Conservation (phyloP, 1,140 invertebrate genomes). For the Thalassaphorura encarpata region DNA sequence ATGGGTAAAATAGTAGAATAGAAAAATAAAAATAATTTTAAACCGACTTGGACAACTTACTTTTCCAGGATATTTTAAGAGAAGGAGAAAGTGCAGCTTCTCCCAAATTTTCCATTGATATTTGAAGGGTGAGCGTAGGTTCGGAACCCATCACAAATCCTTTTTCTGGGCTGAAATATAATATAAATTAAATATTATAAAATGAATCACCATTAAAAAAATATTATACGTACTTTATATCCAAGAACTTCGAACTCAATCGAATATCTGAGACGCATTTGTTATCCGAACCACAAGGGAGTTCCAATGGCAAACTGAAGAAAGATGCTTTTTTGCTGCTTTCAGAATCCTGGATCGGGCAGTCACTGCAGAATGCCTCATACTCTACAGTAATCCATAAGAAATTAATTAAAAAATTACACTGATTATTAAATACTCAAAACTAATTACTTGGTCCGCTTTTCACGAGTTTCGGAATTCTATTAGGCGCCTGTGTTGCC, state of each 20-base stretch:
- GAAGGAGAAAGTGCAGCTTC: background rate
- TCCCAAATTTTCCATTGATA: background rate
- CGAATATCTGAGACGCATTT: background rate
- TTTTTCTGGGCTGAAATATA: background rate
- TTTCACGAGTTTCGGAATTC: background rate
- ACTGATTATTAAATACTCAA: background rate
- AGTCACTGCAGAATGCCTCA: background rate
- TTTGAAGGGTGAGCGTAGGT: background rate
- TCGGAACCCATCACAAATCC: background rate
- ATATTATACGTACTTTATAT: background rate
- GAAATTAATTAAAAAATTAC: background rate
- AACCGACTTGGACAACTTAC: background rate
- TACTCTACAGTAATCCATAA: background rate
- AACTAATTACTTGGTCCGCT: background rate
- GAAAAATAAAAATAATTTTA: background rate
- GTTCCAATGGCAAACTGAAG: background rate
- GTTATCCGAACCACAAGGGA: conserved; percentile 1
- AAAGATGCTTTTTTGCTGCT: background rate
- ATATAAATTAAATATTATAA: background rate
- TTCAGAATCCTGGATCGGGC: background rate
- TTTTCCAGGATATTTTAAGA: background rate
- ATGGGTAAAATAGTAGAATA: background rate
- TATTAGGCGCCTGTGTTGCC: background rate
- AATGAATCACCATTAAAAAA: background rate
- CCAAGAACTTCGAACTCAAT: background rate